Percentiles rank a stretch among this genome's conserved stretches.
Conservation (phyloP, 2,888 invertebrate species). For the Agrochola circellaris region DNA sequence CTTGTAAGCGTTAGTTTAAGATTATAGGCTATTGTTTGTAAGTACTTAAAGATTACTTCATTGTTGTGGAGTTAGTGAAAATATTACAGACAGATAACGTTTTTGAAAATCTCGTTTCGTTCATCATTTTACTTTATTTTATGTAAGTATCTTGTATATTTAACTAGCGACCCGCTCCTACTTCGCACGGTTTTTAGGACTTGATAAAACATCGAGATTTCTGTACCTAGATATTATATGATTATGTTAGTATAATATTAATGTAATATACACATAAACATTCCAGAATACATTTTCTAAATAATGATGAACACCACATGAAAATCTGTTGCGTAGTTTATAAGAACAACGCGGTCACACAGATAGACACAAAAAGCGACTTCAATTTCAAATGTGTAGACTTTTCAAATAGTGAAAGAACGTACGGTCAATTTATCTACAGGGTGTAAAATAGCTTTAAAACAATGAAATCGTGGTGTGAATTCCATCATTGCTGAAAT, state of each 20-base stretch:
- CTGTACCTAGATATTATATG: neutral
- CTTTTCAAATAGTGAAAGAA: neutral
- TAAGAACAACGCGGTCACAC: too few relatives aligned
- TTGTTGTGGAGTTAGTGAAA: conserved; percentile 7
- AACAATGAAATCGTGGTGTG: too few relatives aligned
- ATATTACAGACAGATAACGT: neutral
- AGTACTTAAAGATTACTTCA: conserved; percentile 5
- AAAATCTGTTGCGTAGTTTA: too few relatives aligned
- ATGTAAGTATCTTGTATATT: neutral
- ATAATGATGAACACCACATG: too few relatives aligned
- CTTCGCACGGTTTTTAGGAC: neutral
- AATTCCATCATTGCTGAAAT: too few relatives aligned
- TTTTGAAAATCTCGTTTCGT: neutral
- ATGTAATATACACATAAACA: too few relatives aligned
- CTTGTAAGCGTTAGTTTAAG: conserved; percentile 55
- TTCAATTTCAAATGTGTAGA: too few relatives aligned
- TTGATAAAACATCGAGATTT: neutral
- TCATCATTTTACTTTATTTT: neutral
- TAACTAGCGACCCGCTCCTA: neutral
- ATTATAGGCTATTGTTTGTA: conserved; percentile 35
- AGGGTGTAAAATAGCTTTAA: too few relatives aligned
- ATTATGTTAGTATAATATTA: too few relatives aligned
- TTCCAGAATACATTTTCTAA: too few relatives aligned
- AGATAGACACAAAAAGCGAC: too few relatives aligned
- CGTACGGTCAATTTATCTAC: too few relatives aligned